phyloP scores from a whole-genome alignment of 2,113 vertebrate species.

The Macroglossus sobrinus region DNA sequence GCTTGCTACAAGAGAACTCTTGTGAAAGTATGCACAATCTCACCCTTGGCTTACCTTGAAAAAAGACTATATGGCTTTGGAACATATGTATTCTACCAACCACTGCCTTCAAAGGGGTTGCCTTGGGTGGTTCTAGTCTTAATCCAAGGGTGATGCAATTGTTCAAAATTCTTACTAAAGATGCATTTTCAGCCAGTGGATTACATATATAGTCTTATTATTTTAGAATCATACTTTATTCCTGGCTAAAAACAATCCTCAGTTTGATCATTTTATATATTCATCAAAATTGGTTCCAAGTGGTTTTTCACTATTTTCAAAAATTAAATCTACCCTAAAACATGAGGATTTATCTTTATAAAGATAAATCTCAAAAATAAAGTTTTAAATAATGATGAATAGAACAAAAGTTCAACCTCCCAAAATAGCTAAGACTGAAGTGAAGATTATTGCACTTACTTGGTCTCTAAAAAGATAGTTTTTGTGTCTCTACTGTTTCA shows the following conservation, averaged over 20 bases:
- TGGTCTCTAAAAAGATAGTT: not conserved
- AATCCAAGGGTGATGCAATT: not conserved
- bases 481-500: not conserved
- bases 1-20: not conserved
- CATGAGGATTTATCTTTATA: not conserved
- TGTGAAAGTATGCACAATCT: not conserved
- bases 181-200: not conserved
- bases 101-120: not conserved
- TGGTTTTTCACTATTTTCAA: not conserved
- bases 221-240: not conserved
- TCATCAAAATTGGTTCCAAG: not conserved
- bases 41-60: not conserved
- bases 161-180: not conserved
- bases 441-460: not conserved
- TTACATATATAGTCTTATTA: not conserved
- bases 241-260: not conserved
- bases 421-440: not conserved
- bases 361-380: not conserved
- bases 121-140: not conserved
- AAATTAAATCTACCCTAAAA: not conserved
- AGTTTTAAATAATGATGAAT: not conserved
- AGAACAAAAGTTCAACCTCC: not conserved
- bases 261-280: not conserved
- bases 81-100: not conserved
- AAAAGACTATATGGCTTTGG: not conserved